Evolutionary conservation across 2,797 vertebrate species (phyloP).

Genomic region (Anguilla anguilla): DNA sequence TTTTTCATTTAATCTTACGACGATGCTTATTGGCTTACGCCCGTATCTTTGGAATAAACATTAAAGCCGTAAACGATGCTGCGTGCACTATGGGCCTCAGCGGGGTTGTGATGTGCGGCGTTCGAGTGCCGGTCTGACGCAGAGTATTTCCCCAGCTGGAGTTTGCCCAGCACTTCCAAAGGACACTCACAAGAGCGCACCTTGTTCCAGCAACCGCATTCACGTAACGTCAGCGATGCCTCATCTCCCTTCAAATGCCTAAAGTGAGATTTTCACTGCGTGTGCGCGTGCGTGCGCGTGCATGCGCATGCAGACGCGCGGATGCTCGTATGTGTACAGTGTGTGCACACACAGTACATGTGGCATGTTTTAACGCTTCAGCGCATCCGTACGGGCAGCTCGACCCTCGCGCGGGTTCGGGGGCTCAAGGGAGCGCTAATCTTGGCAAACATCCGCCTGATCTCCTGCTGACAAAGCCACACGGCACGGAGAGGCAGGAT

Average conservation of each 20-base stretch:
- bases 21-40: slow-evolving; percentile 48
- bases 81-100: slow-evolving; percentile 57
- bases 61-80: slow-evolving; percentile 40
- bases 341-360: neutral
- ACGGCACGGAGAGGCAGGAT: slow-evolving; percentile 23
- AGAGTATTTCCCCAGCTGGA: slow-evolving; percentile 34
- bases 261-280: neutral
- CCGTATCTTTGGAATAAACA: slow-evolving; percentile 56
- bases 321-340: neutral
- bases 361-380: neutral
- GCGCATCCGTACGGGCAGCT: slow-evolving; percentile 42
- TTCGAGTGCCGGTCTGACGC: slow-evolving; percentile 49
- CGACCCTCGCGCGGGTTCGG: slow-evolving; percentile 10
- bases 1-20: slow-evolving; percentile 24
- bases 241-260: neutral
- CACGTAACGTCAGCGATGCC: neutral
- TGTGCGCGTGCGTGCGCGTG: neutral
- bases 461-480: slow-evolving; percentile 4
- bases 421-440: slow-evolving; percentile 44
- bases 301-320: neutral
- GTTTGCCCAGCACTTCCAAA: slow-evolving; percentile 2
- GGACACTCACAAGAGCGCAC: neutral
- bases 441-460: slow-evolving; percentile 30
- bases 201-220: neutral
- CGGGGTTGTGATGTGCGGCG: slow-evolving; percentile 59